These are phyloP conservation scores for Cancer borealis DNA, from an alignment of 2,888 invertebrate species.

Conservation along the genomic window DNA sequence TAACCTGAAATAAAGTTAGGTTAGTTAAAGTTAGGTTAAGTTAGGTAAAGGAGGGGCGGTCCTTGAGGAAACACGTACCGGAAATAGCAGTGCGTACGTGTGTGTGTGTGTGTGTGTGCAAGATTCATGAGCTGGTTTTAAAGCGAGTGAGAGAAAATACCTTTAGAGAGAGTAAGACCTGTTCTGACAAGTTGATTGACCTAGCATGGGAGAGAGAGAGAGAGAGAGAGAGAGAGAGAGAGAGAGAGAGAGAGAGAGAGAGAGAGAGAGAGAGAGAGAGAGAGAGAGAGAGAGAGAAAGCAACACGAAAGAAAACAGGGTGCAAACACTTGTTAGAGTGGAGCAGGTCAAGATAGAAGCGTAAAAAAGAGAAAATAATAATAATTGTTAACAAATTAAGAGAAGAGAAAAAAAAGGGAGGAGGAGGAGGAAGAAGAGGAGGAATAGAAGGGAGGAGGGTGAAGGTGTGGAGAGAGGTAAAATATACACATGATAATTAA, in stretches of 20 bases:
- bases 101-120: slow-evolving; percentile 3
- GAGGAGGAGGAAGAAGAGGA: background rate
- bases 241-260: slow-evolving; percentile 32
- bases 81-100: background rate
- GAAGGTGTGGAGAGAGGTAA: background rate
- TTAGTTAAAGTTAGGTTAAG: too few species aligned
- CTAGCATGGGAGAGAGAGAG: background rate
- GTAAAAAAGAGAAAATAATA: background rate
- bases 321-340: background rate
- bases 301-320: background rate
- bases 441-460: background rate
- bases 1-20: too few species aligned
- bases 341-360: background rate
- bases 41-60: background rate
- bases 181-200: background rate
- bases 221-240: slow-evolving; percentile 32
- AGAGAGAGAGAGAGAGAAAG: background rate
- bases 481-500: background rate
- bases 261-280: background rate
- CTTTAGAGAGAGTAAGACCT: slow-evolving; percentile 17
- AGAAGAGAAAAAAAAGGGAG: background rate
- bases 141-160: background rate
- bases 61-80: background rate
- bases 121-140: background rate
- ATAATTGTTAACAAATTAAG: background rate